Base-by-base conservation (phyloP, 2,113 vertebrate species). In the Stigmatopora nigra region DNA sequence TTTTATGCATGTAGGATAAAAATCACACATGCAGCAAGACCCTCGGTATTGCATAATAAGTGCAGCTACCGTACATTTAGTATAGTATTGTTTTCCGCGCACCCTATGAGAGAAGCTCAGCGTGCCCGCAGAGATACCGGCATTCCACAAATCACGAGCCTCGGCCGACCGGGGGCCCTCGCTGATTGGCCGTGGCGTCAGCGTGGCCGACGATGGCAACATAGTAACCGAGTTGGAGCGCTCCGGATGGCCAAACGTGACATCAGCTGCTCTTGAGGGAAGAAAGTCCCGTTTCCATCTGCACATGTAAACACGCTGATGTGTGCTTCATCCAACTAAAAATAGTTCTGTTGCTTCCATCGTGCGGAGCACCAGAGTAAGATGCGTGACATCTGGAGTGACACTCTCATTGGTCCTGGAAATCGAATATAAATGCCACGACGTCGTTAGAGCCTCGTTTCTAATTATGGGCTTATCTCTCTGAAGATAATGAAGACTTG, bases 381-480 rank as follows among this genome's bases (percentile, higher is more conserved):
- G 65, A 70, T 48, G 67, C 62, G 64, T 73, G 36, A 44, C 58
- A 60, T 60, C 58, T 60, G 58, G 58, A 41, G 19, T n/a, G 11
- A 44, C 10, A 10, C 36, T 19, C 36, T 5, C 57, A 19, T 59
- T 41, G 16, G 60, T 78, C 5, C 60, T 70, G 58, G 79, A 79
- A 87, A 82, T 77, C 70, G 44, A 57, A 70, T 73, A 70, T 73
- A 38, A 78, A 76, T 51, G 41, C 46, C 69, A 67, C 60, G 2
- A 52, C 67, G 65, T 68, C 71, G 60, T 63, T 60, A 20, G 68
- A 75, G 61, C 65, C 25, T 22, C n/a, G 3, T 71, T 19, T 80
- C 70, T 84, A 85, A 88, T 88, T 88, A 85, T 82, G 70, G 31
- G 59, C 69, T 73, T 68, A 82, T 85, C 76, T 80, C 57, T 77